Base-by-base conservation (phyloP, 2,888 invertebrate genomes). In the Sphinx pinastri region DNA sequence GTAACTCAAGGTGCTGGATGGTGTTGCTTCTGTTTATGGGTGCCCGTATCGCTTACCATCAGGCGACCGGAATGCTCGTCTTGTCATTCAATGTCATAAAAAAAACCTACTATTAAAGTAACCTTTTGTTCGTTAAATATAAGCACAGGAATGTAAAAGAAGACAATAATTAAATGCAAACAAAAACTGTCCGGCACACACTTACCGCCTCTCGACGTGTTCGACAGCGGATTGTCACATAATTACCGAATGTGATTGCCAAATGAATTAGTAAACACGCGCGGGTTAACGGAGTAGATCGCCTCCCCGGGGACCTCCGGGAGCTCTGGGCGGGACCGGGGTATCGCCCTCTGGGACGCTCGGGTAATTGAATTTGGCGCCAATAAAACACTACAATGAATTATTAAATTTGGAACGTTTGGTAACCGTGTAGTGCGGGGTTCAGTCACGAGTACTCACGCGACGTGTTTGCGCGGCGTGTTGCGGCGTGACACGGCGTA, bases 351-450 rank as follows among this genome's bases (percentile, higher is more conserved):
- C 72, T 68, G 84, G 84, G 84, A 86, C 83, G 74, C 73, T 68
- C 81, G 79, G 82, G 90, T 92, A 93, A 93, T 93, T 92, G 91
- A 93, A 92, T 92, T 92, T 88, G 89, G 86, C 84, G 87, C 88
- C 92, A 90, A 92, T 92, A 91, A 92, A 60, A 92, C 92, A 90
- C 89, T 82, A 90, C 91, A 92, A 89, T 92, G 91, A 92, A 92
- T 91, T 92, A 92, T 92, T 92, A 91, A 92, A 92, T 90, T 90
- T 89, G 82, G 85, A 86, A 79, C 88, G 51, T 67, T 68, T 67
- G 47, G 52, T 19, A 55, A 19, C 67, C 67, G 16, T 54, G 19
- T 63, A 58, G 51, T 31, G 63, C 25, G 57, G 51, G 55, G 55
- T 55, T 16, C 55, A 19, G 19, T 68, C 49, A 58, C 52, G 68